Conservation (phyloP, 2,113 vertebrate species). For the Aptenodytes patagonicus region DNA sequence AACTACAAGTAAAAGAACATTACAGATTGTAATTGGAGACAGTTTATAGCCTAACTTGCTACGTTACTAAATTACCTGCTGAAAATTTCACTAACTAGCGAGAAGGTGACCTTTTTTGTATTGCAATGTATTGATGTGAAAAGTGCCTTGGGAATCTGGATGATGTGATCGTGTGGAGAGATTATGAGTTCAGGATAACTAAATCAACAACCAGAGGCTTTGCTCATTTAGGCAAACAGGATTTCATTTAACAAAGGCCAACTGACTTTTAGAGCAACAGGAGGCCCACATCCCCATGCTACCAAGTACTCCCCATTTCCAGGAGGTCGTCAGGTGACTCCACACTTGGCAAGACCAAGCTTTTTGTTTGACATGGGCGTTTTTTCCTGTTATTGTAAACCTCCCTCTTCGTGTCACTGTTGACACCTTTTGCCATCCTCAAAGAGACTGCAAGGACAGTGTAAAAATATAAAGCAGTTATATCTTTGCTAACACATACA, state of each 20-base stretch:
- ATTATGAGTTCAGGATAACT: not conserved
- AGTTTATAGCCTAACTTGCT: not conserved
- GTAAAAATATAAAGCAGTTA: not conserved
- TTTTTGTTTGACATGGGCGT: not conserved
- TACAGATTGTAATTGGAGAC: not conserved
- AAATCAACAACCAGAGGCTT: not conserved
- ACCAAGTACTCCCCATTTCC: not conserved
- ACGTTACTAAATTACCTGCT: not conserved
- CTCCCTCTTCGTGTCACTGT: not conserved
- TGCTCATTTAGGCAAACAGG: not conserved
- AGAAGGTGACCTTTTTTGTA: not conserved
- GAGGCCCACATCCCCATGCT: not conserved
- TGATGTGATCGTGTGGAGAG: not conserved
- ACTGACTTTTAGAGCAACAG: not conserved
- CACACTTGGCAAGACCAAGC: not conserved
- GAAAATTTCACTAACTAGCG: not conserved
- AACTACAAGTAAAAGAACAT: not conserved
- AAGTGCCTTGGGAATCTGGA: not conserved
- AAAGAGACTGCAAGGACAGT: not conserved
- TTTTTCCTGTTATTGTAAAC: not conserved
- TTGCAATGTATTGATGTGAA: not conserved
- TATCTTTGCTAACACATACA: not conserved
- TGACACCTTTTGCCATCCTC: not conserved
- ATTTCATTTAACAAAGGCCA: not conserved
- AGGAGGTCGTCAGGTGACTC: not conserved